Evolutionary conservation across 2,888 invertebrate species (phyloP).

Genomic region (Apamea crenata): DNA sequence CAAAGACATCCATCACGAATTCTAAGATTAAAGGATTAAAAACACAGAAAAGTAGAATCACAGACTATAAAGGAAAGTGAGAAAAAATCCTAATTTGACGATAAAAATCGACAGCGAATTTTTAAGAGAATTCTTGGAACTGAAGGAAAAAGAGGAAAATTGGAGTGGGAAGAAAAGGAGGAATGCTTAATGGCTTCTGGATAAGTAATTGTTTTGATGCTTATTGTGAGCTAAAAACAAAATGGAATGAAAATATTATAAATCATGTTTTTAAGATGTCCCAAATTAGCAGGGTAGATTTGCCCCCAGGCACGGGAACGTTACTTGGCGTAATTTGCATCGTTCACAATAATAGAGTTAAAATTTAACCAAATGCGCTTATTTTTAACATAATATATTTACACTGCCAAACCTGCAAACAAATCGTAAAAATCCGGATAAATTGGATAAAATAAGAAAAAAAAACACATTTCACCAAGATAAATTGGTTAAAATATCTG

Average conservation of each 20-base stretch:
- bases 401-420: no score
- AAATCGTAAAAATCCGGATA: no score
- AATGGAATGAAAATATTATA: slow-evolving; percentile 33
- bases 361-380: no score
- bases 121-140: slow-evolving; percentile 23
- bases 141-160: background rate
- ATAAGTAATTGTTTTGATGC: slow-evolving; percentile 53
- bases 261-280: slow-evolving; percentile 22
- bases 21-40: slow-evolving; percentile 56
- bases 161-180: background rate
- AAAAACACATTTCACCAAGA: no score
- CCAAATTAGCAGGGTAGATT: slow-evolving; percentile 9
- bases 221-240: slow-evolving; percentile 37
- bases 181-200: slow-evolving; percentile 41
- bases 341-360: background rate
- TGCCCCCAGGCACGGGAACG: background rate
- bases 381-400: no score
- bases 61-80: slow-evolving; percentile 22
- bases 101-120: slow-evolving; percentile 50
- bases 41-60: slow-evolving; percentile 40
- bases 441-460: no score
- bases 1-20: slow-evolving; percentile 35
- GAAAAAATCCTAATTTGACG: slow-evolving; percentile 39
- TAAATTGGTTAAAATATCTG: no score
- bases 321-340: background rate